Base-by-base conservation (phyloP, 2,797 vertebrate genomes). In the Vultur gryphus region DNA sequence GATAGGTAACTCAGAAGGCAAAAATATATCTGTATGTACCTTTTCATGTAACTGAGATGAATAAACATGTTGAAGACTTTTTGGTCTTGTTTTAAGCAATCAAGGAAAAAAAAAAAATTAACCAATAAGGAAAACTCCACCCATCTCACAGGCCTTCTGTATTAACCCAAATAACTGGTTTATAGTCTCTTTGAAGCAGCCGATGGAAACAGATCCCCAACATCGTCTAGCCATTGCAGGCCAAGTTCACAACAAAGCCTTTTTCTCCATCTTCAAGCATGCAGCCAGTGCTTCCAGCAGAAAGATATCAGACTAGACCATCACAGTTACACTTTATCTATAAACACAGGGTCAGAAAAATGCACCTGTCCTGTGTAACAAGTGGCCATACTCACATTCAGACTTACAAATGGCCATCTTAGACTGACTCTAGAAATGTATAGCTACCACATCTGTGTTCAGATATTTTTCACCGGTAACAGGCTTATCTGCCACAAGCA, bases 401-500 rank as follows among this genome's bases (percentile, higher is more conserved):
- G 39, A 55, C 18, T n/a, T n/a, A 62, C 7, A 51, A 62, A 79
- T 2, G 35, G 9, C 15, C 46, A 55, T 3, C 29, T 4, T 25
- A 18, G n/a, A 41, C 52, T 52, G 5, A 2, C 37, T 33, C 39
- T 13, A 37, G 26, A 41, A 20, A 65, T 0, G 5, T 4, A 11
- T 2, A 67, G 37, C n/a, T 58, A 39, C 24, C 66, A 55, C 75
- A 69, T 51, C 28, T 55, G 46, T 7, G 10, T 25, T 29, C 67
- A 84, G 44, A 19, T 82, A n/a, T n/a, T 89, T 37, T 66, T 19
- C 77, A 64, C 21, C 43, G 61, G 9, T 6, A 82, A 64, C 1
- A 1, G 0, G 0, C 5, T 41, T 67, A 64, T 58, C 58, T 48
- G 46, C 29, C 58, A 65, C 25, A 48, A 7, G 6, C 33, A 79